These are phyloP conservation scores for Acanthosoma haemorrhoidale DNA, from an alignment of 2,888 invertebrate genomes.

Conservation along the genomic window DNA sequence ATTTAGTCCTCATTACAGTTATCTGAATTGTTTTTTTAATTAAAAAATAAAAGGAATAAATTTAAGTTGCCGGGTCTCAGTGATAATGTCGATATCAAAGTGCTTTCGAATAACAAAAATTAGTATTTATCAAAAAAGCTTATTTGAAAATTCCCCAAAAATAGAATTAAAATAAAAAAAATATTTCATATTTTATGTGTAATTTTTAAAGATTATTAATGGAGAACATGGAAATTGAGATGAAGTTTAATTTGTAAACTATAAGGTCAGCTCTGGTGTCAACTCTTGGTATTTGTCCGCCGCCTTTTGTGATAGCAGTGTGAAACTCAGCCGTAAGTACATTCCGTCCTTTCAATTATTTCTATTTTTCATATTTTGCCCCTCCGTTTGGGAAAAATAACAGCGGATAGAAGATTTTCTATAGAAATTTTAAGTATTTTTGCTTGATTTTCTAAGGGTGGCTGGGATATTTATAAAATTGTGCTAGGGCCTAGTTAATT, in stretches of 20 bases:
- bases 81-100: background rate
- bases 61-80: constrained; percentile 11
- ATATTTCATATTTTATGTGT: background rate
- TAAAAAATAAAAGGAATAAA: background rate
- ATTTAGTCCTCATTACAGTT: background rate
- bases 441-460: background rate
- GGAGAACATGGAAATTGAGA: background rate
- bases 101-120: background rate
- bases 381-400: background rate
- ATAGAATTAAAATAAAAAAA: background rate
- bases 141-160: constrained; percentile 6
- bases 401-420: constrained; percentile 17
- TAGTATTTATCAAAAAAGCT: background rate
- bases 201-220: background rate
- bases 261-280: constrained; percentile 19
- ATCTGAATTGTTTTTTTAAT: no score
- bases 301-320: constrained; percentile 30
- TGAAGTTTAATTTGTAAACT: background rate
- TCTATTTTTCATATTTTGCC: background rate
- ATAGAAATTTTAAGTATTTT: constrained; percentile 11
- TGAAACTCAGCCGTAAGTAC: constrained; percentile 24
- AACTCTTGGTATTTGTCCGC: constrained; percentile 22
- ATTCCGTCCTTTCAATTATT: constrained; percentile 18
- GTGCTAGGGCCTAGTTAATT: background rate
- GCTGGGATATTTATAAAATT: constrained; percentile 4